Evolutionary conservation across 2,113 vertebrate species (phyloP).

Genomic region (Asarcornis scutulata): DNA sequence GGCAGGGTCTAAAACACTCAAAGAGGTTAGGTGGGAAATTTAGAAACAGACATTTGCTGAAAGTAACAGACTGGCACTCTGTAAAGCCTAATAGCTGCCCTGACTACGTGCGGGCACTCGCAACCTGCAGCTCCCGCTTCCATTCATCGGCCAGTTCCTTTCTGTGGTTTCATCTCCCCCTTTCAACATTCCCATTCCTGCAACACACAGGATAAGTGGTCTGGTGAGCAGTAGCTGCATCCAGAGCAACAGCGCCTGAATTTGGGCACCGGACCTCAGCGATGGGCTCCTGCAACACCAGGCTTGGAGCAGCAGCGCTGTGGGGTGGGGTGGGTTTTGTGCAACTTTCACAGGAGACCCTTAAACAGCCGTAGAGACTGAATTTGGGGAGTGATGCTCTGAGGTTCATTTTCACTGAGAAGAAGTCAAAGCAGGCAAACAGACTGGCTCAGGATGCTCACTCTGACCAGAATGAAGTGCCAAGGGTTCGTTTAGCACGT

Average conservation of each 20-base stretch:
- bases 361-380: not conserved
- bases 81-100: too few relatives aligned
- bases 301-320: not conserved
- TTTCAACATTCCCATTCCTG: not conserved
- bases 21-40: too few relatives aligned
- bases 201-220: rapidly evolving
- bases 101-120: rapidly evolving
- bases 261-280: not conserved
- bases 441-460: not conserved
- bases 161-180: not conserved
- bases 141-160: not conserved
- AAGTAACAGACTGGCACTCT: too few relatives aligned
- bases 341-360: not conserved
- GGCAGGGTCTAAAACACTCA: too few relatives aligned
- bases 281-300: not conserved
- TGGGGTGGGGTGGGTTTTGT: rapidly evolving
- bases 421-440: not conserved
- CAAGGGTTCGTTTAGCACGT: not conserved
- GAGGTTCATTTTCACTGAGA: not conserved
- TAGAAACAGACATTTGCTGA: too few relatives aligned
- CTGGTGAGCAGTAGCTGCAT: not conserved
- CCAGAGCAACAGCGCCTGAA: not conserved
- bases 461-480: not conserved
- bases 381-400: not conserved
- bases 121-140: not conserved